Evolutionary conservation across 2,797 vertebrate species (phyloP).

Genomic region (Limnodromus scolopaceus): DNA sequence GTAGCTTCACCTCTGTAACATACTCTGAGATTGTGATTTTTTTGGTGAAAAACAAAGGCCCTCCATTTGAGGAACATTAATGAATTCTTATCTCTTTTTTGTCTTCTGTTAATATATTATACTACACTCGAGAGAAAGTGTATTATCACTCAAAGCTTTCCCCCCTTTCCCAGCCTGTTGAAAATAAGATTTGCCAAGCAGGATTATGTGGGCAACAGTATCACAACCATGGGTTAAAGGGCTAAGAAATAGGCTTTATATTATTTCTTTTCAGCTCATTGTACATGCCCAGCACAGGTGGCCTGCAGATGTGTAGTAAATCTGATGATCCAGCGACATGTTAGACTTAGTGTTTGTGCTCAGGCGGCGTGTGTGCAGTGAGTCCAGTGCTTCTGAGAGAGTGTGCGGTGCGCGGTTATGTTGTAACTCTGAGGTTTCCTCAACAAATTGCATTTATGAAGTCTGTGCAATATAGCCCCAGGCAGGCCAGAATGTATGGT

Average conservation of each 20-base stretch:
- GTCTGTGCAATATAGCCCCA: background rate
- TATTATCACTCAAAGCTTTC: background rate
- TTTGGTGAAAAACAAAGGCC: background rate
- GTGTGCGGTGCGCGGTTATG: background rate
- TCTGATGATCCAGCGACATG: background rate
- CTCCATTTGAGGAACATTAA: background rate
- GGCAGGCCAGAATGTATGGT: background rate
- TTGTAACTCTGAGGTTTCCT: background rate
- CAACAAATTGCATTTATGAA: background rate
- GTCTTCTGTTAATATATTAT: background rate
- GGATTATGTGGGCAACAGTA: background rate
- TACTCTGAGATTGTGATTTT: background rate
- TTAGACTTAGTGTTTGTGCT: background rate
- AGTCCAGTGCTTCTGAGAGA: background rate
- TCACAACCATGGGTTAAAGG: background rate
- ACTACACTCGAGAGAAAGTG: background rate
- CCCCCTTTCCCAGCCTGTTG: background rate
- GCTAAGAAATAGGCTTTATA: background rate
- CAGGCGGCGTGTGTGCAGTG: fast-evolving
- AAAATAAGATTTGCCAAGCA: background rate
- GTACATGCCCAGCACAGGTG: slow-evolving; percentile 21
- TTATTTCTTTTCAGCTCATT: background rate
- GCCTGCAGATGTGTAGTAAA: slow-evolving; percentile 52
- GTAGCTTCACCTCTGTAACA: background rate
- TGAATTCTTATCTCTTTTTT: background rate